phyloP scores from a whole-genome alignment of 53 echinoderm and acorn worm genomes.

The Paelopatides confundens region DNA sequence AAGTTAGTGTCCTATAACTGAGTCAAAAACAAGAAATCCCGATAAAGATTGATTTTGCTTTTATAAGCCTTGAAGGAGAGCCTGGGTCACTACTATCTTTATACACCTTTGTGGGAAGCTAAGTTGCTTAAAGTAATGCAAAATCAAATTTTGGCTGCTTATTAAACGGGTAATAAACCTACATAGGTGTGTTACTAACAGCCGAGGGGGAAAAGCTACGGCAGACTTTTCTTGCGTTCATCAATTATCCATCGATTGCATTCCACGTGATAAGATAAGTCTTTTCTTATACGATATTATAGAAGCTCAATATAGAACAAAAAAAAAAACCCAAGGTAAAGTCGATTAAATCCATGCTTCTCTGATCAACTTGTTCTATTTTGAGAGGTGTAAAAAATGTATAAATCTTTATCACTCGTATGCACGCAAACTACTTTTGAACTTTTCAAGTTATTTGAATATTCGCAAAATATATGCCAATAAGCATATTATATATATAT shows the following conservation, averaged over 20 bases:
- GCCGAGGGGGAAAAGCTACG: slow-evolving; percentile 6
- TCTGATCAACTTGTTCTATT: background rate
- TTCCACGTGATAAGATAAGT: background rate
- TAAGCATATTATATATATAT: too few species aligned
- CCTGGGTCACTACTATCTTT: background rate
- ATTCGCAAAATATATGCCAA: background rate
- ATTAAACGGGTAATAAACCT: slow-evolving; percentile 26
- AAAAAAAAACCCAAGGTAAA: slow-evolving; percentile 3
- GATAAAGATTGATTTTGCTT: background rate
- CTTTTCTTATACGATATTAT: background rate
- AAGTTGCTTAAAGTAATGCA: slow-evolving; percentile 2
- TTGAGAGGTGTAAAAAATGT: slow-evolving; percentile 2
- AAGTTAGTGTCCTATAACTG: background rate
- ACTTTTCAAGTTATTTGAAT: background rate
- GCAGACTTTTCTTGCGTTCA: background rate
- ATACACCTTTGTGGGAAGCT: slow-evolving; percentile 18
- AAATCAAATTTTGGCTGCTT: slow-evolving; percentile 8
- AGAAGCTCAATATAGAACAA: background rate
- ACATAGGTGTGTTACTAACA: slow-evolving; percentile 20
- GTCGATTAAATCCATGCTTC: background rate
- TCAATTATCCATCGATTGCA: slow-evolving; percentile 14
- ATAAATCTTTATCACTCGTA: background rate
- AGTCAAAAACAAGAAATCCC: background rate
- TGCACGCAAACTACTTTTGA: too few species aligned
- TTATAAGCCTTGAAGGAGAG: background rate